A percentile compares a stretch with the other conserved stretches of the same genome.
Evolutionary conservation across 2,113 vertebrate species (phyloP).

Genomic region (Muscicapa adusta): DNA sequence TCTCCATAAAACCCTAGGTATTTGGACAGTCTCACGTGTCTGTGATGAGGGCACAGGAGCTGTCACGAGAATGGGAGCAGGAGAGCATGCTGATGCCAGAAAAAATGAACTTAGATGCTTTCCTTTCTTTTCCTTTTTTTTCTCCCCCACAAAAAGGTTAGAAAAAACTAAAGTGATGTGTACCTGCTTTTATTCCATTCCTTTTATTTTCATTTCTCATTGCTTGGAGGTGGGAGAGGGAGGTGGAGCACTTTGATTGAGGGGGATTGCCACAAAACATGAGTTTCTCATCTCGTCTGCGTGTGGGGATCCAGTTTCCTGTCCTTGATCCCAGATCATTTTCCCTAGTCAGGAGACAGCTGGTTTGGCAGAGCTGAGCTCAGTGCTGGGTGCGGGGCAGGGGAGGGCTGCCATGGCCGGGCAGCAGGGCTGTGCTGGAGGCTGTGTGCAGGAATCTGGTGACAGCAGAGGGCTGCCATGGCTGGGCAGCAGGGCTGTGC

Average conservation of each 20-base stretch:
- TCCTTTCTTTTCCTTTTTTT: neutral
- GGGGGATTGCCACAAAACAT: neutral
- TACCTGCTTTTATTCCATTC: neutral
- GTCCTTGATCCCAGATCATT: slow-evolving; percentile 62
- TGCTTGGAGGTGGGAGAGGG: neutral
- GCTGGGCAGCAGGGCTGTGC: neutral
- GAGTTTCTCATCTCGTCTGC: slow-evolving; percentile 42
- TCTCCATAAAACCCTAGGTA: neutral
- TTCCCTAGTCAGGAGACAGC: slow-evolving; percentile 47
- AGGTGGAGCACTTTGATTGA: neutral
- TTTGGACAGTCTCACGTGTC: neutral
- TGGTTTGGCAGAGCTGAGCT: slow-evolving; percentile 30
- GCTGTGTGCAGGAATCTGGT: slow-evolving; percentile 50
- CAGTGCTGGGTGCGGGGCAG: neutral
- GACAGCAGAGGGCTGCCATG: neutral
- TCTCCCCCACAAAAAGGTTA: neutral
- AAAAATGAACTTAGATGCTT: neutral
- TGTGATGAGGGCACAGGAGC: neutral
- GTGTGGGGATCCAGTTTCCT: slow-evolving; percentile 52
- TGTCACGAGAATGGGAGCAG: neutral
- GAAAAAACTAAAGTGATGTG: neutral
- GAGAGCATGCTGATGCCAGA: neutral
- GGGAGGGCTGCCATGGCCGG: neutral
- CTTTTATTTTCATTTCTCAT: neutral
- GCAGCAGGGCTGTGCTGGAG: neutral